These are phyloP conservation scores for Mylabris sibirica DNA, from an alignment of 2,888 invertebrate species.

Conservation along the genomic window DNA sequence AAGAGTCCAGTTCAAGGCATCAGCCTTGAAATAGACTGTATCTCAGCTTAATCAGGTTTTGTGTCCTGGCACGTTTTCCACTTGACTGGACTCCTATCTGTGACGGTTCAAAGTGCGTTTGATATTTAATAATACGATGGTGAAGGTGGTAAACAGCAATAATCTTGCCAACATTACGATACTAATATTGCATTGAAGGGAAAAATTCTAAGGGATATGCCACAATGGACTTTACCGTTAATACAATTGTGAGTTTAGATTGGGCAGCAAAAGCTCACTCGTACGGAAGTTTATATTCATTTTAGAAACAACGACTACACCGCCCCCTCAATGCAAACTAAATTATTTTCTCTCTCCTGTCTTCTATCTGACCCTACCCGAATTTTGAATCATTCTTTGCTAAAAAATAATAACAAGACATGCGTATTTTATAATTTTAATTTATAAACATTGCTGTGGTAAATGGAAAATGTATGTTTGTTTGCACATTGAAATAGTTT, in stretches of 20 bases:
- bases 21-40: slow-evolving; percentile 35
- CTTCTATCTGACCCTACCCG: slow-evolving; percentile 21
- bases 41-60: slow-evolving; percentile 44
- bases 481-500: slow-evolving; percentile 42
- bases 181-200: neutral
- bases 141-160: neutral
- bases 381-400: slow-evolving; percentile 5
- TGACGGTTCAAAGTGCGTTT: slow-evolving; percentile 5
- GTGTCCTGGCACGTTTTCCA: slow-evolving; percentile 40
- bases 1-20: slow-evolving; percentile 17
- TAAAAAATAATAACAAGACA: neutral
- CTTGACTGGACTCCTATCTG: slow-evolving; percentile 35
- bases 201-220: slow-evolving; percentile 40
- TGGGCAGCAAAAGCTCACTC: slow-evolving; percentile 57
- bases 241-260: slow-evolving; percentile 60
- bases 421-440: slow-evolving; percentile 15
- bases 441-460: slow-evolving; percentile 34
- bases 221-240: slow-evolving; percentile 58
- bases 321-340: slow-evolving; percentile 44
- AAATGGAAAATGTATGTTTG: slow-evolving; percentile 39
- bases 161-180: neutral
- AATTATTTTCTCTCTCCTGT: slow-evolving; percentile 49
- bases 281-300: slow-evolving; percentile 60
- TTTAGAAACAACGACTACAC: slow-evolving; percentile 51
- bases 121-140: neutral